phyloP scores from a whole-genome alignment of 2,888 invertebrate genomes.

The Labia minor region DNA sequence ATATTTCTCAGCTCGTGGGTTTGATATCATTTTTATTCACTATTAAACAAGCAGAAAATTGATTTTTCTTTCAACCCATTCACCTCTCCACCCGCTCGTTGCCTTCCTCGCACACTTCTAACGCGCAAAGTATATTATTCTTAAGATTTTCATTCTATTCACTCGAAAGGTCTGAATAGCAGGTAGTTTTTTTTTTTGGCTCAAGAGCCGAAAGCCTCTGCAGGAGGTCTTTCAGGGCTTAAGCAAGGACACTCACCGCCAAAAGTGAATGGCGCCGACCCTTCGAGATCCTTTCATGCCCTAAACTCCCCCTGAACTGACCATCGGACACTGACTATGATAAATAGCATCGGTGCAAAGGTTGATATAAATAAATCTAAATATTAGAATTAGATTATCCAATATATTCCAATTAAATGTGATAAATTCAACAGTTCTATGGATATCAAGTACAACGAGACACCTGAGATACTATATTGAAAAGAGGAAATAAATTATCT shows the following conservation, averaged over 20 bases:
- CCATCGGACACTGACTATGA: background rate
- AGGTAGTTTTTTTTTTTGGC: conserved; percentile 4
- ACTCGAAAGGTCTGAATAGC: background rate
- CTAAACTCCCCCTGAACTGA: background rate
- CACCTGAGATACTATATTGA: conserved; percentile 2
- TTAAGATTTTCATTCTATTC: conserved; percentile 13
- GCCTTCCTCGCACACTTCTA: too few relatives aligned
- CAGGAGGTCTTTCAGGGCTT: background rate
- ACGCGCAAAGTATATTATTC: conserved; percentile 1
- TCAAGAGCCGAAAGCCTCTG: conserved; percentile 1
- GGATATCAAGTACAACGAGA: background rate
- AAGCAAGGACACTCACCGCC: conserved; percentile 2
- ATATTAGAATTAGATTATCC: background rate
- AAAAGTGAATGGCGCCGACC: background rate
- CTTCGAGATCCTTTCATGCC: background rate
- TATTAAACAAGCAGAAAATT: conserved; percentile 13
- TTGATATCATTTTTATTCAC: too few relatives aligned
- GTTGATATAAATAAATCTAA: background rate
- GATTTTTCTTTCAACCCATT: conserved; percentile 13
- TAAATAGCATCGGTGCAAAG: background rate
- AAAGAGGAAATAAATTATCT: too few relatives aligned
- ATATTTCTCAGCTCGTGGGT: too few relatives aligned
- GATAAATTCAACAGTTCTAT: conserved; percentile 1
- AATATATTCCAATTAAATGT: conserved; percentile 13
- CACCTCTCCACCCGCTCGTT: background rate